A percentile compares a stretch with the other conserved stretches of the same genome.
Evolutionary conservation across 1,140 invertebrate species (phyloP).

Genomic region (Apis florea): DNA sequence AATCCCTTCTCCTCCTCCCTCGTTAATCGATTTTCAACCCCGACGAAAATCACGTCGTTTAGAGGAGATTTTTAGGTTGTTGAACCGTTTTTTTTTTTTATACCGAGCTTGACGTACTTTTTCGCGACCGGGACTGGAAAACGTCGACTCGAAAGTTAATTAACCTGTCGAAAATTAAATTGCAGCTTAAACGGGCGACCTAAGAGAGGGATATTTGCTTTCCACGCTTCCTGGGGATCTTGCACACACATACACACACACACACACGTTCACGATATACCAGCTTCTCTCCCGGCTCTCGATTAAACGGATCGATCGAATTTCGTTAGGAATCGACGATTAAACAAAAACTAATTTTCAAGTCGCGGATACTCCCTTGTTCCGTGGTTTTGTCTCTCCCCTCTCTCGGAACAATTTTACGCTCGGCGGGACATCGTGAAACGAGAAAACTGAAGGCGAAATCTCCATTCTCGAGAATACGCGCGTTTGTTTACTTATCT

Average conservation of each 20-base stretch:
- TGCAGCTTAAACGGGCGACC: neutral
- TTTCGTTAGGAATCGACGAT: constrained; percentile 2
- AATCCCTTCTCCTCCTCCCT: too few species aligned
- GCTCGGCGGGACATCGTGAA: neutral
- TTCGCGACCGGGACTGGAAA: neutral
- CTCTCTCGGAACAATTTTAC: constrained; percentile 10
- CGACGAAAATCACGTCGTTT: neutral
- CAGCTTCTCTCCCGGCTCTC: neutral
- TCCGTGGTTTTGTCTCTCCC: neutral
- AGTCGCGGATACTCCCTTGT: neutral
- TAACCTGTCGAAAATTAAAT: neutral
- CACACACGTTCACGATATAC: neutral
- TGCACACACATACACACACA: too few species aligned
- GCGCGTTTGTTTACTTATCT: constrained; percentile 12
- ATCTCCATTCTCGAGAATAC: neutral
- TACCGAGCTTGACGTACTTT: neutral
- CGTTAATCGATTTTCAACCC: neutral
- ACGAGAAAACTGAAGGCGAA: neutral
- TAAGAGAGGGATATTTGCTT: neutral
- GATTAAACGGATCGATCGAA: neutral
- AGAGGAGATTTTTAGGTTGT: neutral
- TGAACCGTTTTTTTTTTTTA: neutral
- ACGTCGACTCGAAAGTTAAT: neutral
- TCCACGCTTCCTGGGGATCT: too few species aligned
- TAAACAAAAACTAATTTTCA: constrained; percentile 37